These are phyloP conservation scores for Sarcophaga bullata DNA, from an alignment of 1,140 invertebrate species.

Conservation along the genomic window DNA sequence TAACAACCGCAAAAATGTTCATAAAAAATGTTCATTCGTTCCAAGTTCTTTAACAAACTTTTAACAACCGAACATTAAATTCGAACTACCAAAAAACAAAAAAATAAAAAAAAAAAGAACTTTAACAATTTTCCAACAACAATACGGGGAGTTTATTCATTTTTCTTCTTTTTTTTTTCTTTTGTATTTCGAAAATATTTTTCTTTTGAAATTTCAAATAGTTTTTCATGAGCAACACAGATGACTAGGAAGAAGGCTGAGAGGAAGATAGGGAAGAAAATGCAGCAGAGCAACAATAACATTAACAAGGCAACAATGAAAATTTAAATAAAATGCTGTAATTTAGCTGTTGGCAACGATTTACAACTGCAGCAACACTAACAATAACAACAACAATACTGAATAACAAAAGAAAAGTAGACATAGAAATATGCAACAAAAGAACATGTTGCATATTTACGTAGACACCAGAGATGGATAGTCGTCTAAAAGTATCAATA, in stretches of 20 bases:
- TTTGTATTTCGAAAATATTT: background rate
- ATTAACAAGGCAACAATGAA: conserved; percentile 11
- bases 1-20: background rate
- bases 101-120: too few species aligned
- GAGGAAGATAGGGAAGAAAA: too few species aligned
- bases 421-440: background rate
- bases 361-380: conserved; percentile 37
- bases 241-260: too few species aligned
- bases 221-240: too few species aligned
- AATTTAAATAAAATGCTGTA: conserved; percentile 42
- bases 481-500: conserved; percentile 6
- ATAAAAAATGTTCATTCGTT: background rate
- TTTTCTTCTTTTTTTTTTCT: background rate
- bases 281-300: background rate
- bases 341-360: conserved; percentile 42
- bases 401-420: too few species aligned
- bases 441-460: conserved; percentile 23
- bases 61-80: too few species aligned
- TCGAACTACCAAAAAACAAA: too few species aligned
- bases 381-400: background rate
- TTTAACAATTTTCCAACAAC: too few species aligned
- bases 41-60: conserved; percentile 30
- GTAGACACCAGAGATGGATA: background rate
- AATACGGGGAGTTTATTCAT: background rate
- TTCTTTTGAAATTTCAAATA: too few species aligned